Base-by-base conservation (phyloP, 2,888 invertebrate genomes). In the Microdon myrmicae region DNA sequence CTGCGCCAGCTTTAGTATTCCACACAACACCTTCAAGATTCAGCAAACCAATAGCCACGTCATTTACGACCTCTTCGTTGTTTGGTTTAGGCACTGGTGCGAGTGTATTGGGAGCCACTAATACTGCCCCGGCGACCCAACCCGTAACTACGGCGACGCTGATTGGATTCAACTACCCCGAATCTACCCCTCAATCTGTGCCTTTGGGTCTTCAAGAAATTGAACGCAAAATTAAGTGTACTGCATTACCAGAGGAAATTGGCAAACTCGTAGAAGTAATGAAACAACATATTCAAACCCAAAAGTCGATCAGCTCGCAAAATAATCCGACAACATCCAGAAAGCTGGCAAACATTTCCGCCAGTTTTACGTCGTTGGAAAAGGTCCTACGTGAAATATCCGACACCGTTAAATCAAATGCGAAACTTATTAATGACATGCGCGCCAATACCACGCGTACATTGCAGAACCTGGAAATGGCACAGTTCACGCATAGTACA, bases 271-370 rank as follows among this genome's bases (percentile, higher is more conserved):
- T 94, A 16, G 91, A 93, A 53, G 82, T 84, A 2, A 90, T 94
- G 73, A 92, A 93, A 82, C 86, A 86, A 51, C 89, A 90, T 76
- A 90, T 94, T 0, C 94, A 94, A 80, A 88, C 89, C 53, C 93
- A 94, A 75, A 94, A 94, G 77, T 82, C 85, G 0, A 82, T 89
- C 22, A 88, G 90, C 59, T 92, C 92, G 1, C 92, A 92, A 72
- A 89, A 94, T 32, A 88, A 92, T 71, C 81, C 90, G 45, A 86
- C 84, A 0, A 85, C 85, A 1, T 83, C 76, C 0, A 73, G 78
- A 8, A 80, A 80, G 58, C 61, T 79, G 2, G 73, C 73, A 7
- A 79, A 73, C 60, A 77, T 79, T 0, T 72, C 74, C 5, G 72
- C 73, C 25, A 79, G 78, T 67, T 77, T 80, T 6, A 55, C 72